Evolutionary conservation across 2,113 vertebrate species (phyloP).

Genomic region (Nothobranchius kuhntae): DNA sequence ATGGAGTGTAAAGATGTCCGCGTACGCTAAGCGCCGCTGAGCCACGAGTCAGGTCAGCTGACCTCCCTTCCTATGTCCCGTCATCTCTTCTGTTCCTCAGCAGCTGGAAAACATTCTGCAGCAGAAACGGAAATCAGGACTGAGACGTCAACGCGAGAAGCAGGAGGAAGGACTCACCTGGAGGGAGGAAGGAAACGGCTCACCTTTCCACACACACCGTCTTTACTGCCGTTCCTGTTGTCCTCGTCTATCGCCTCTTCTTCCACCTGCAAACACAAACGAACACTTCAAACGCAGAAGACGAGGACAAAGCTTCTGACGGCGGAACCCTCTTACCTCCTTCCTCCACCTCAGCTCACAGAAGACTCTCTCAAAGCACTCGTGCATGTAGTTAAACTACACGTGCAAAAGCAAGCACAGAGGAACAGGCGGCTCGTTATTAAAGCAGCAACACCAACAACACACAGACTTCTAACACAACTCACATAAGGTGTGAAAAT

Average conservation of each 20-base stretch:
- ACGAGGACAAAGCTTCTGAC: background rate
- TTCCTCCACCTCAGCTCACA: constrained; percentile 97
- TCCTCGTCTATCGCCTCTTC: constrained; percentile 85
- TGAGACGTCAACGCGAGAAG: constrained; percentile 11
- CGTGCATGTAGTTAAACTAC: constrained; percentile 99
- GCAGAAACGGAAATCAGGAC: constrained; percentile 60
- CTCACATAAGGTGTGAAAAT: constrained; percentile 89
- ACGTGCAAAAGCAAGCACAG: constrained; percentile 18
- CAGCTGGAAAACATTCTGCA: constrained; percentile 96
- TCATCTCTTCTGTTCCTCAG: constrained; percentile 90
- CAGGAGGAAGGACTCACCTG: constrained; percentile 6
- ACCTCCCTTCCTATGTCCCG: constrained; percentile 85
- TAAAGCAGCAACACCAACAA: background rate
- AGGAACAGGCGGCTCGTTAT: constrained; percentile 1
- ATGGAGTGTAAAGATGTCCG: constrained; percentile 41
- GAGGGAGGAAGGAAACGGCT: constrained; percentile 77
- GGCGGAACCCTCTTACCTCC: constrained; percentile 80
- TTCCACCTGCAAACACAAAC: constrained; percentile 77
- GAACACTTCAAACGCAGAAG: background rate
- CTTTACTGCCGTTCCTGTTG: constrained; percentile 87
- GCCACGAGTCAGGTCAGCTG: constrained; percentile 30
- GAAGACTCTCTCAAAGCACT: constrained; percentile 97
- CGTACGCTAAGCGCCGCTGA: constrained; percentile 37
- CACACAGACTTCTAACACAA: background rate
- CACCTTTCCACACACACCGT: constrained; percentile 89